Conservation (phyloP, 2,888 invertebrate species). For the Trachelus stipa region DNA sequence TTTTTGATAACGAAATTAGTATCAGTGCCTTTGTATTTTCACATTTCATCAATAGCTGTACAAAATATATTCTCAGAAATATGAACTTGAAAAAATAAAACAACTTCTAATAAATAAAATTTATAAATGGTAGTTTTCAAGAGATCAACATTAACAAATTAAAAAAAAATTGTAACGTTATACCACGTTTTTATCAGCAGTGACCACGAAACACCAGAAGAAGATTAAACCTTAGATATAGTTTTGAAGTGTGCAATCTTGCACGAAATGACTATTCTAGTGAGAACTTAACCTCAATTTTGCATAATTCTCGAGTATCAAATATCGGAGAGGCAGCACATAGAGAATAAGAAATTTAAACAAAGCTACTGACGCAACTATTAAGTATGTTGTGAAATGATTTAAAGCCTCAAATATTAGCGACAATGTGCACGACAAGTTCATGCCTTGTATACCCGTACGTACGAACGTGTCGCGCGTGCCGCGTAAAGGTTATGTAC, state of each 20-base stretch:
- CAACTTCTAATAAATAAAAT: not conserved
- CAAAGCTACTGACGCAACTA: not conserved
- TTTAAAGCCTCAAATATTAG: not conserved
- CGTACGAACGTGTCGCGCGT: constrained; percentile 37
- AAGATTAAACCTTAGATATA: not conserved
- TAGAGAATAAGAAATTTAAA: not conserved
- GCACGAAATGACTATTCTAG: not conserved
- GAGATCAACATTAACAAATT: not conserved
- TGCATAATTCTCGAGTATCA: not conserved
- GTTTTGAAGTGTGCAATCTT: not conserved
- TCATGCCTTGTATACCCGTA: not conserved
- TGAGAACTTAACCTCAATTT: not conserved
- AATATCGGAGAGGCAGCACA: not conserved
- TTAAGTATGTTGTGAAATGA: not conserved
- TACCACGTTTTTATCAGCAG: not conserved
- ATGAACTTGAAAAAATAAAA: not conserved
- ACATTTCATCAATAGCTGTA: not conserved
- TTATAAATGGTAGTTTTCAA: not conserved
- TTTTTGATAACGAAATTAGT: not conserved
- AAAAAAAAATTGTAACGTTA: not conserved
- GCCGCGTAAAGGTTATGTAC: constrained; percentile 35
- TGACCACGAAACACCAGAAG: not conserved
- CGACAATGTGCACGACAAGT: not conserved
- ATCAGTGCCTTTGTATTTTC: not conserved
- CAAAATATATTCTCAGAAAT: not conserved